Evolutionary conservation across 2,113 vertebrate species (phyloP).

Genomic region (Pipa parva): DNA sequence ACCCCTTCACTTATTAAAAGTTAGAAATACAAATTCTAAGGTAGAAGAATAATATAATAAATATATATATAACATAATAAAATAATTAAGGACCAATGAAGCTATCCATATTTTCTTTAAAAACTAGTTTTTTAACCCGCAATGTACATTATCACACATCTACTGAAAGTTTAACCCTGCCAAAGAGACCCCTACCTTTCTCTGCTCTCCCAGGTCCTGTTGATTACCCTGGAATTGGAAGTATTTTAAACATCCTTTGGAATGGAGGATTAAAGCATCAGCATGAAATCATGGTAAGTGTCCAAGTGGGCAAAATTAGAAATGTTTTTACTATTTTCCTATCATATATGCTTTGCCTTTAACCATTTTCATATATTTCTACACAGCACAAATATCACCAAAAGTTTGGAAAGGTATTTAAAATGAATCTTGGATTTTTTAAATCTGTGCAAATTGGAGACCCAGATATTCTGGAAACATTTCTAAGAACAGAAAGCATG

Average conservation of each 20-base stretch:
- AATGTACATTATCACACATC: conserved; percentile 4
- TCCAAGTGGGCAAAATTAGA: neutral
- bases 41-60: too few relatives aligned
- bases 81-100: neutral
- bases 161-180: neutral
- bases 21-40: too few relatives aligned
- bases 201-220: conserved; percentile 29
- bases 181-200: conserved; percentile 25
- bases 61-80: too few relatives aligned
- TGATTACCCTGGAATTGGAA: conserved; percentile 28
- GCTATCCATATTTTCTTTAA: neutral
- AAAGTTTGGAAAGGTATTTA: conserved; percentile 34
- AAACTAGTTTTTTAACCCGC: too few relatives aligned
- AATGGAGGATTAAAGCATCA: conserved; percentile 37
- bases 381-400: conserved; percentile 26
- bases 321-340: neutral
- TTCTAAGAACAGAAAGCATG: conserved; percentile 19
- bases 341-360: neutral
- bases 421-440: conserved; percentile 39
- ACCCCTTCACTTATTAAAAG: too few relatives aligned
- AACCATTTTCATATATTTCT: neutral
- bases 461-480: conserved; percentile 19
- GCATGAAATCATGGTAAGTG: conserved; percentile 36
- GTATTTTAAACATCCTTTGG: conserved; percentile 27
- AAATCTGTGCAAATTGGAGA: conserved; percentile 41